These are phyloP conservation scores for Leptinotarsa defecta DNA, from an alignment of 1,140 invertebrate species.

Conservation along the genomic window DNA sequence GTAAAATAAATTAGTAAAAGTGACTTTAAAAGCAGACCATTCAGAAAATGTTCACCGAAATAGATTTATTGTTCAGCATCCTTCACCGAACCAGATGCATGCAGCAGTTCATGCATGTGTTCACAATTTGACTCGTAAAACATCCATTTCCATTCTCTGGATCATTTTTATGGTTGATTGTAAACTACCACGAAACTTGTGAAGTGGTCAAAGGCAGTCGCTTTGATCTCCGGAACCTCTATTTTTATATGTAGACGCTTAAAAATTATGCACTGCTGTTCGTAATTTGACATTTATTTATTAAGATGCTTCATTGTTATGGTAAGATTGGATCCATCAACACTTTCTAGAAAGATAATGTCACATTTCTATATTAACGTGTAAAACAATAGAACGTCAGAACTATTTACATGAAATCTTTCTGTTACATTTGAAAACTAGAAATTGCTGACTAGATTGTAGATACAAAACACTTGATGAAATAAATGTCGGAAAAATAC, in stretches of 20 bases:
- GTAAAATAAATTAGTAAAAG: constrained; percentile 4
- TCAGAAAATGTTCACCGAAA: constrained; percentile 21
- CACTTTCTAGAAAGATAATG: too few species aligned
- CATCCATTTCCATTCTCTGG: constrained; percentile 14
- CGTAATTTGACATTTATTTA: constrained; percentile 20
- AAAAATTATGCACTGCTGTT: constrained; percentile 18
- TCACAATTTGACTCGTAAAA: constrained; percentile 22
- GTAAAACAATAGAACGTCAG: too few species aligned
- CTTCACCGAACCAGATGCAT: constrained; percentile 11
- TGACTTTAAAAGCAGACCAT: constrained; percentile 18
- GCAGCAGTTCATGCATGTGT: constrained; percentile 24
- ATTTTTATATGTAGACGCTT: constrained; percentile 17
- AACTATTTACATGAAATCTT: too few species aligned
- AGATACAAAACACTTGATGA: too few species aligned
- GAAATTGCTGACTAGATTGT: too few species aligned
- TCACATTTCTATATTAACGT: too few species aligned
- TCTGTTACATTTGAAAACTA: too few species aligned
- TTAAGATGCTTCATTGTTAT: constrained; percentile 15
- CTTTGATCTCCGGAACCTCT: constrained; percentile 14
- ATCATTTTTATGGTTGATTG: constrained; percentile 18
- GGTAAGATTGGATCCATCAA: constrained; percentile 15
- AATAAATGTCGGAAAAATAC: too few species aligned
- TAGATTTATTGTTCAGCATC: constrained; percentile 8
- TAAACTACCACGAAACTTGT: constrained; percentile 22
- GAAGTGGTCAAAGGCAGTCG: constrained; percentile 22